Evolutionary conservation across 2,797 vertebrate species (phyloP).

Genomic region (Champsocephalus esox): DNA sequence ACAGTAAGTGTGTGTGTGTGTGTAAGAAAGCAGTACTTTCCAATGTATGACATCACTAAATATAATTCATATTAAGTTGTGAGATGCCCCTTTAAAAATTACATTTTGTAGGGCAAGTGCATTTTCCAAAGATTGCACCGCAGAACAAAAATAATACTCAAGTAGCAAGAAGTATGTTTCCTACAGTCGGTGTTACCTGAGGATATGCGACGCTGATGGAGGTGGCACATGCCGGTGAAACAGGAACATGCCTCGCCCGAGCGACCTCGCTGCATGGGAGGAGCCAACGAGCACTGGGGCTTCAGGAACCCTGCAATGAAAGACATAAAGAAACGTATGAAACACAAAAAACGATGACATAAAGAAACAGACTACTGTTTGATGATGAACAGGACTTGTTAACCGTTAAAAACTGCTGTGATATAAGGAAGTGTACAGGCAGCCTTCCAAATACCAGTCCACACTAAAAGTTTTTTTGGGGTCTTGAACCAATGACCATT

Average conservation of each 20-base stretch:
- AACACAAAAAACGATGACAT: neutral
- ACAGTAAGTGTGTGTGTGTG: constrained; percentile 9
- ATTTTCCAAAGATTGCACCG: neutral
- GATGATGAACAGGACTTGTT: neutral
- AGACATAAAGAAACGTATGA: constrained; percentile 13
- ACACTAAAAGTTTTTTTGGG: too few species aligned
- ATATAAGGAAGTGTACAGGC: neutral
- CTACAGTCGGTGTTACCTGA: constrained; percentile 76
- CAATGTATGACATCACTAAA: constrained; percentile 3
- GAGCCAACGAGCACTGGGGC: constrained; percentile 88
- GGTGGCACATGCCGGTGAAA: constrained; percentile 86
- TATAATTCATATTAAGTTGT: constrained; percentile 10
- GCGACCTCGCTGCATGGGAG: constrained; percentile 85
- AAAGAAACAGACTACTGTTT: neutral
- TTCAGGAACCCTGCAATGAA: constrained; percentile 85
- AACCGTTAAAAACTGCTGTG: neutral
- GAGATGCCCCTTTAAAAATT: constrained; percentile 8
- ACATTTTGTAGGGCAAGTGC: neutral
- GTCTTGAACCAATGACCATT: too few species aligned
- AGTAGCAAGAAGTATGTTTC: neutral
- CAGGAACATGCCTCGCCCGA: constrained; percentile 84
- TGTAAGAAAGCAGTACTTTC: constrained; percentile 38
- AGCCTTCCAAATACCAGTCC: too few species aligned
- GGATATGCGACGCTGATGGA: constrained; percentile 87
- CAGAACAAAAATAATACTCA: neutral